Conservation (phyloP, 2,888 invertebrate genomes). For the Ellobium chinense region DNA sequence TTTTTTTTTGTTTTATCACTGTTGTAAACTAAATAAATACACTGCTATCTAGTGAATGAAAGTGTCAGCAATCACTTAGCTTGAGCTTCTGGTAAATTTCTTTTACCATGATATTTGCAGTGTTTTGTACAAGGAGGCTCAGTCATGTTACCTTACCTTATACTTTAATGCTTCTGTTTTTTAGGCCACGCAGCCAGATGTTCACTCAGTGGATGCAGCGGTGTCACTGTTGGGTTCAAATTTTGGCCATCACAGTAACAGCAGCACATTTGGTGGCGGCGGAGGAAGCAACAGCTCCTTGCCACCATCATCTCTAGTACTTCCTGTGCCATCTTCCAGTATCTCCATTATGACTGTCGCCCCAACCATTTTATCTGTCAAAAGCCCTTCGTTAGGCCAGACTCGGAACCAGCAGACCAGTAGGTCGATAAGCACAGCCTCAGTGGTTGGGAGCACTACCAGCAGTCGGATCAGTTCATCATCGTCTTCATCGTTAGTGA, state of each 20-base stretch:
- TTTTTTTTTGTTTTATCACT: no score
- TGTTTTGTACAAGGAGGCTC: no score
- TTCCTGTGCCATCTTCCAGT: constrained; percentile 34
- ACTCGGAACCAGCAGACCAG: constrained; percentile 25
- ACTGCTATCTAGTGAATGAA: no score
- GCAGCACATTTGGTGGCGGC: constrained; percentile 7
- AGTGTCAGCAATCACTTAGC: no score
- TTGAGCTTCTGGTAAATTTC: no score
- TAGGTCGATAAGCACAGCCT: constrained; percentile 26
- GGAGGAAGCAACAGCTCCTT: constrained; percentile 18
- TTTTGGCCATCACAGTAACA: constrained; percentile 34
- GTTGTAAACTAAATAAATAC: no score
- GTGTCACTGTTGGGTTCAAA: constrained; percentile 22
- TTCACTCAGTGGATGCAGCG: constrained; percentile 4
- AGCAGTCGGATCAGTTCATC: constrained; percentile 24
- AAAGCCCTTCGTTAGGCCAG: constrained; percentile 46
- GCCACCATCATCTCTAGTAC: constrained; percentile 33
- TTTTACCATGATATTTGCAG: no score
- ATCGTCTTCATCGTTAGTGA: constrained; percentile 9
- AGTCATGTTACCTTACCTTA: no score
- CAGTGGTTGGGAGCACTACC: constrained; percentile 34
- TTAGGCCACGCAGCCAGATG: constrained; percentile 18
- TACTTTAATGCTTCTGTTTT: neutral
- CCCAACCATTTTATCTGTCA: constrained; percentile 46
- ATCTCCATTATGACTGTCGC: constrained; percentile 49